Base-by-base conservation (phyloP, 2,113 vertebrate species). In the Embiotoca jacksoni region DNA sequence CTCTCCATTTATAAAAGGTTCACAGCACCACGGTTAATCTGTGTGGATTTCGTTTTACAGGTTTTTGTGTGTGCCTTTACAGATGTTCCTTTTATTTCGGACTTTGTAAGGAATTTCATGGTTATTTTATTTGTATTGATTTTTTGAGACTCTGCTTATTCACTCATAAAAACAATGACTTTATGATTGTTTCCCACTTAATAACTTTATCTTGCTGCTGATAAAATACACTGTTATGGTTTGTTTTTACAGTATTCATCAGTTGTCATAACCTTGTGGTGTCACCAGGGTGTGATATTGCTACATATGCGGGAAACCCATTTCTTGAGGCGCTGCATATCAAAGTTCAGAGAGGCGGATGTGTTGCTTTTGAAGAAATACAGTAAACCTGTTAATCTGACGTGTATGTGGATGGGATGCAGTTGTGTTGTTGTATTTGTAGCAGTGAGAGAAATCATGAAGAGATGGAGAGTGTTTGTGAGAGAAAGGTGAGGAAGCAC, bases 401-500 rank as follows among this genome's bases (percentile, higher is more conserved):
- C 10, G 39, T 23, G 14, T 65, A 15, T 35, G 49, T 30, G 1
- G 41, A 52, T 66, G 54, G 53, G 52, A 66, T 32, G 6, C 4
- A 7, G 54, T 30, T 32, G 50, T 61, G 71, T 55, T 73, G 72
- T 54, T 61, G 16, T 72, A 59, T 66, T 46, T 52, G 15, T 63
- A 49, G 46, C 54, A 66, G 55, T 32, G 49, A 76, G 44, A 72
- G 64, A 63, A 82, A 68, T 71, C 44, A 59, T 69, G 44, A 67
- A 52, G 62, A 78, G 57, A 81, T 61, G 30, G 46, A 55, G 41
- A 68, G 61, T 63, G 66, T 69, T 82, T 52, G 59, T 54, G 72
- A 62, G 63, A 68, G 47, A 88, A 84, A 90, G 85, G 78, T 91
- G 89, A 90, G 56, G 74, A 85, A 89, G 80, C 65, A 50, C 69